phyloP scores from a whole-genome alignment of 2,797 vertebrate genomes.

The Prionace glauca region DNA sequence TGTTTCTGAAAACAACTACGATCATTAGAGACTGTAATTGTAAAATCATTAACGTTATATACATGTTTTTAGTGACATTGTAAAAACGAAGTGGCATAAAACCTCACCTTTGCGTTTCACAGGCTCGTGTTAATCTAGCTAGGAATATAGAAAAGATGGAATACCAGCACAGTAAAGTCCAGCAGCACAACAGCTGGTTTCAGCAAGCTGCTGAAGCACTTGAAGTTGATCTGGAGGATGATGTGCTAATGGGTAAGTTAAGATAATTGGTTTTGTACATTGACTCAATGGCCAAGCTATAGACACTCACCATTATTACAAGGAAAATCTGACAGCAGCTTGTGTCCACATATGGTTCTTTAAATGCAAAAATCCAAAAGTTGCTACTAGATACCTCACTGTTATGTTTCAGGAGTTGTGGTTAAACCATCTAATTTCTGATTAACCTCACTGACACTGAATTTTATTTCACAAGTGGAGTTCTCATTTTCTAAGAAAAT shows the following conservation, averaged over 20 bases:
- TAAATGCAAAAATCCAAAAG: no score
- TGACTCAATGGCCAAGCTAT: background rate
- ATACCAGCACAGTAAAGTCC: constrained; percentile 76
- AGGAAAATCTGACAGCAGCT: no score
- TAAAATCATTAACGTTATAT: background rate
- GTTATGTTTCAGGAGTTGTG: no score
- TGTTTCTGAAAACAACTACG: background rate
- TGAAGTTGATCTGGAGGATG: constrained; percentile 84
- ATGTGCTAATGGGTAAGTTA: constrained; percentile 71
- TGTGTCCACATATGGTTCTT: no score
- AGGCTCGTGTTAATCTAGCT: constrained; percentile 83
- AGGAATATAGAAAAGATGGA: constrained; percentile 85
- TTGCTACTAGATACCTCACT: no score
- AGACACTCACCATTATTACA: background rate
- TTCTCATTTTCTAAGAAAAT: no score
- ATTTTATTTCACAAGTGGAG: no score
- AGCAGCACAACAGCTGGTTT: constrained; percentile 91
- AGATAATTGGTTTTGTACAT: background rate
- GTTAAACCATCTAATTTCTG: no score
- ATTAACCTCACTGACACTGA: no score
- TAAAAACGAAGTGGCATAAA: background rate
- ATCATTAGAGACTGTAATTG: background rate
- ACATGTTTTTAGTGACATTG: background rate
- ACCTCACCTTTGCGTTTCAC: constrained; percentile 41
- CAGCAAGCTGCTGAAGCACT: constrained; percentile 82